Evolutionary conservation across 2,797 vertebrate genomes (phyloP), one percentile per base, ranked within the genome.

Genomic region (Ctenosaura bakeri): DNA sequence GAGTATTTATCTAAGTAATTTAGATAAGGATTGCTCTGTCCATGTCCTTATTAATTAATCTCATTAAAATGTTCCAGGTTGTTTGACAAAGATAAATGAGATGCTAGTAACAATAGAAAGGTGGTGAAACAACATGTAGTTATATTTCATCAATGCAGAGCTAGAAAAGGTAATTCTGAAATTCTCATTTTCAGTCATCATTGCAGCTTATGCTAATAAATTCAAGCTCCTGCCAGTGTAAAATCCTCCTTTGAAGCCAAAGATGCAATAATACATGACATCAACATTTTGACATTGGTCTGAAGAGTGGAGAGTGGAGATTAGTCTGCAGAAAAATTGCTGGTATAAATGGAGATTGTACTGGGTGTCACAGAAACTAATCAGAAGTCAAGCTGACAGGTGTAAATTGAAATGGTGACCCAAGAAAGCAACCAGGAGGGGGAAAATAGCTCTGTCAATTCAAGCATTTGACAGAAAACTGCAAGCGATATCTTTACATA

Each of bases 101-200:
- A 69, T 71, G 50, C 76, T 88, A 78, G 54, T 59, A 88, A 87
- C 79, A 91, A 95, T 88, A 94, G 92, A 35, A 16, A 46, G 85
- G 59, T 10, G 66, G 32, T 84, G 22, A 32, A 16, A 6, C 83
- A 91, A 81, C 9, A 32, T 85, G 88, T 77, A 88, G 76, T 22
- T 84, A 86, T 91, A 69, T 91, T 77, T 86, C 90, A 76, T 66
- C 64, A 85, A 91, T 52, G 29, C 54, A 85, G 13, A 69, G 42
- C 0, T 91, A 89, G 66, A 73, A 73, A 54, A 84, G 24, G 24
- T 46, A 69, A 93, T 90, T 50, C 46, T 83, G 90, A 92, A 94
- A 83, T 32, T 81, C 1, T 69, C n/a, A 2, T 83, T 86, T 46
- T 50, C 56, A 42, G 14, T 86, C 78, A 56, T 86, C 56, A 24